phyloP scores from a whole-genome alignment of 2,113 vertebrate genomes.

The Girardinichthys multiradiatus region DNA sequence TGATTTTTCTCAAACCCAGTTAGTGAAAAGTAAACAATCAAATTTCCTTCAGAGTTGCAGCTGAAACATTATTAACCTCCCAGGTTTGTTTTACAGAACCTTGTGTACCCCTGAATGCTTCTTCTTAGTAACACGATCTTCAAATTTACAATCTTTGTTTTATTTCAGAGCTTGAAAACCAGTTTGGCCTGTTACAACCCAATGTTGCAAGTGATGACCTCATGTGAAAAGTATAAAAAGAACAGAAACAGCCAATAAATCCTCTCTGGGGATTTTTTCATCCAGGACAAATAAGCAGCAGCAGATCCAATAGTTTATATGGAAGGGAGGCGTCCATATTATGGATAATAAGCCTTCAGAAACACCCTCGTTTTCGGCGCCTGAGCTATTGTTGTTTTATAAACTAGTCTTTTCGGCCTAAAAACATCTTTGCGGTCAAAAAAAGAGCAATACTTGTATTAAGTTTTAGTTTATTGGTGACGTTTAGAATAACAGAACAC shows the following conservation, averaged over 20 bases:
- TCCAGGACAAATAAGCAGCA: neutral
- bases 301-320: neutral
- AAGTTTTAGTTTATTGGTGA: neutral
- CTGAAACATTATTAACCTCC: constrained; percentile 50
- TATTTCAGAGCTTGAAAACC: constrained; percentile 21
- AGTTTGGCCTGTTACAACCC: constrained; percentile 27
- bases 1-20: constrained; percentile 7
- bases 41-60: constrained; percentile 46
- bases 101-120: constrained; percentile 25
- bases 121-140: constrained; percentile 61
- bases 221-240: constrained; percentile 8
- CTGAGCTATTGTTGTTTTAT: neutral
- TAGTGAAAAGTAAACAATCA: constrained; percentile 4
- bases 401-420: too few species aligned
- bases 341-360: neutral
- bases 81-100: constrained; percentile 51
- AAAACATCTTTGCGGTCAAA: neutral
- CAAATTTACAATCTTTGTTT: constrained; percentile 50
- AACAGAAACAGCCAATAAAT: neutral
- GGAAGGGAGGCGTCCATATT: neutral
- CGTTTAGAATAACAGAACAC: too few species aligned
- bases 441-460: neutral
- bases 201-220: constrained; percentile 30
- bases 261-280: neutral
- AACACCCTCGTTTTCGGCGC: neutral